These are phyloP conservation scores for Linyphia triangularis DNA, from an alignment of 2,888 invertebrate genomes.

Conservation along the genomic window DNA sequence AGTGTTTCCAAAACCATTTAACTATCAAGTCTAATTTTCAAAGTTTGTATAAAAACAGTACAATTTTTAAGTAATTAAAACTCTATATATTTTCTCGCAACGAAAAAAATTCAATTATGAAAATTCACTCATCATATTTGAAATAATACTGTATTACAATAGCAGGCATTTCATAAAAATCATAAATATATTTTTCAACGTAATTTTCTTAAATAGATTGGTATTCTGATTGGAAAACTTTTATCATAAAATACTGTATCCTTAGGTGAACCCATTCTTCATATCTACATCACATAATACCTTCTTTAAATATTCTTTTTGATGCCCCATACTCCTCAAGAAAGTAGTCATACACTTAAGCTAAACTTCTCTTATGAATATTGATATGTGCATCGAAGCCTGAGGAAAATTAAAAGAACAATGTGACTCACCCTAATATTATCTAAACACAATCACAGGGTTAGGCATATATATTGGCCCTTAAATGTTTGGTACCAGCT, in stretches of 20 bases:
- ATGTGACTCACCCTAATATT: not conserved
- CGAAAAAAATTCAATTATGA: too few relatives aligned
- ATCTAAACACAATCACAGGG: not conserved
- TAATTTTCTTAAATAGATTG: not conserved
- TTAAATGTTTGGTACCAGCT: constrained; percentile 21
- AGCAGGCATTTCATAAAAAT: too few relatives aligned
- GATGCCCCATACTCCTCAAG: not conserved
- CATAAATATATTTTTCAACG: too few relatives aligned
- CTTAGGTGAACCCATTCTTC: not conserved
- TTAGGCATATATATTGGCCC: constrained; percentile 32
- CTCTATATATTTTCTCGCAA: too few relatives aligned
- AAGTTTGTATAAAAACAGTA: too few relatives aligned
- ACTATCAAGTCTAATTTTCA: too few relatives aligned
- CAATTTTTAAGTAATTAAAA: too few relatives aligned
- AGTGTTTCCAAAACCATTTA: too few relatives aligned
- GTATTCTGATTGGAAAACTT: not conserved
- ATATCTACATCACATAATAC: not conserved
- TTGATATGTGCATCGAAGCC: constrained; percentile 19
- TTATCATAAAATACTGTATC: not conserved
- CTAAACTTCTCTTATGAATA: constrained; percentile 33
- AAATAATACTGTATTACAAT: too few relatives aligned
- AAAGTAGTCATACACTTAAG: constrained; percentile 4
- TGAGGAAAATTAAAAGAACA: not conserved
- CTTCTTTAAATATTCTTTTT: not conserved
- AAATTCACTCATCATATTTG: too few relatives aligned